Evolutionary conservation across 2,797 vertebrate species (phyloP), one percentile per base, ranked within the genome.

Genomic region (Selene dorsalis): DNA sequence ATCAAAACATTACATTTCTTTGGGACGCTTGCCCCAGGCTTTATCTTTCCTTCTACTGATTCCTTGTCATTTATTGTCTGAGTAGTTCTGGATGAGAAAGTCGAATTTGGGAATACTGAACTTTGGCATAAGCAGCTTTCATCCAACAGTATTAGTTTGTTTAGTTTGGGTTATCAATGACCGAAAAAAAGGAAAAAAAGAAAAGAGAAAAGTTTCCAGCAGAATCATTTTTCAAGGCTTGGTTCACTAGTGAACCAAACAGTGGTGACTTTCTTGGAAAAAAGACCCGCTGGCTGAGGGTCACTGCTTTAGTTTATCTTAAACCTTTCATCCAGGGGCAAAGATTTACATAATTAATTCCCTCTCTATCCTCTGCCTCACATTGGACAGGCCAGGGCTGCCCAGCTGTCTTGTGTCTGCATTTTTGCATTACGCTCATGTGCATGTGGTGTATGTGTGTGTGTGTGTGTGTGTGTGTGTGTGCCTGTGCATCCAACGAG

Each of bases 281-380:
- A 70, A 67, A 55, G 13, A 76, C 59, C 63, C 66, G 50, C 38
- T 70, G 73, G 75, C 45, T 71, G 64, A 73, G 73, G 80, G 82
- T 82, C 69, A 80, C 61, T 61, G 80, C 63, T 71, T 80, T 67
- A 71, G 61, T 79, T 82, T 18, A 77, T 77, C 24, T 81, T 45
- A 63, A 81, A 81, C 61, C 64, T 82, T 47, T 79, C 67, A 43
- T 76, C 69, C 72, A 35, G 50, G 30, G 74, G 57, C 70, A 55
- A 43, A 58, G 16, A 22, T 13, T 92, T 90, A 87, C 77, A 43
- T 90, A 90, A 92, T 53, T 30, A 58, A 69, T 45, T 65, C 17
- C 65, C 55, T 52, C 70, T 83, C 75, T 74, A 50, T 86, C 65
- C 76, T 78, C 80, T 61, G 65, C 57, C 73, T 79, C 69, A 64